Conservation (phyloP, 1,140 invertebrate species). For the Rhopalosiphum maidis region DNA sequence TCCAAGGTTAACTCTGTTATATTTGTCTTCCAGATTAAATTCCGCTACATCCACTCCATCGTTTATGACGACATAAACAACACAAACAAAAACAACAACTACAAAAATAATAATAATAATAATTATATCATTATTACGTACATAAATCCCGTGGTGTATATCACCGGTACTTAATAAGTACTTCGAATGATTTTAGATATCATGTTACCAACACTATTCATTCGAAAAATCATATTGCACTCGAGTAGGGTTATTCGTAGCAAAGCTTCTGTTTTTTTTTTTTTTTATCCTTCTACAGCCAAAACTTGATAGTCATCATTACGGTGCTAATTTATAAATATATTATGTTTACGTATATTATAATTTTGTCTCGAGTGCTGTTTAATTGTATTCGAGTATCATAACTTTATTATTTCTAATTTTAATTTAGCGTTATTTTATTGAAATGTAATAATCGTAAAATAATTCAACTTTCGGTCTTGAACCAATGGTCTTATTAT, state of each 20-base stretch:
- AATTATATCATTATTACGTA: neutral
- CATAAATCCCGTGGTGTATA: neutral
- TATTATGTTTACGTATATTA: too few relatives aligned
- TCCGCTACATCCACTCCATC: neutral
- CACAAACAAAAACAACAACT: neutral
- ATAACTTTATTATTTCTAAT: too few relatives aligned
- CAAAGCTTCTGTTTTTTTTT: neutral
- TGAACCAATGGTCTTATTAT: neutral
- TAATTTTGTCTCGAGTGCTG: too few relatives aligned
- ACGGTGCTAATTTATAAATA: too few relatives aligned
- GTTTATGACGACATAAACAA: neutral
- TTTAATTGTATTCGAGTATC: too few relatives aligned
- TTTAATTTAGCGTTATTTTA: neutral
- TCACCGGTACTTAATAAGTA: neutral
- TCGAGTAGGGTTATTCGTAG: neutral
- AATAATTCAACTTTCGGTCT: neutral
- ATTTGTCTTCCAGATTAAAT: neutral
- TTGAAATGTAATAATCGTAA: neutral
- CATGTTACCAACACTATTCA: neutral
- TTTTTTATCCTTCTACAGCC: neutral
- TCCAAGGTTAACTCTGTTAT: slow-evolving; percentile 1
- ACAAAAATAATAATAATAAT: neutral
- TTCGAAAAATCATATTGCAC: neutral
- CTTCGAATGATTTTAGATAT: neutral
- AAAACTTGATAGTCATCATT: too few relatives aligned